These are phyloP conservation scores for Bombus waltoni DNA, from an alignment of 1,140 invertebrate species.

Conservation along the genomic window DNA sequence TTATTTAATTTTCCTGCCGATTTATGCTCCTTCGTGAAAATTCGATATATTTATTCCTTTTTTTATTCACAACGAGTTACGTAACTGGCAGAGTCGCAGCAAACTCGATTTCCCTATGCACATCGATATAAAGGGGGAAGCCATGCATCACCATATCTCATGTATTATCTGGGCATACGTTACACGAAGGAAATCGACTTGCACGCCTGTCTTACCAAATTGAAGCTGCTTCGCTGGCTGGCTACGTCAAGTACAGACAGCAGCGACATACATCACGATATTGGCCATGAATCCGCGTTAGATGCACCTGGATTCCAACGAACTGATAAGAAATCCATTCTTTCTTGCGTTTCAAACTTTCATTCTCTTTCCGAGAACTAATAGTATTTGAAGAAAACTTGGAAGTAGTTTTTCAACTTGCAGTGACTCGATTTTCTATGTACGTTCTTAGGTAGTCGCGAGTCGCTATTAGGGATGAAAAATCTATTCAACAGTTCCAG, in stretches of 20 bases:
- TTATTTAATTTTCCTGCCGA: neutral
- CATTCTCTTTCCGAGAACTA: neutral
- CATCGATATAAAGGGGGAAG: conserved; percentile 32
- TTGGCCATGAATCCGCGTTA: neutral
- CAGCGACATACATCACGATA: conserved; percentile 18
- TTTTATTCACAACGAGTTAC: neutral
- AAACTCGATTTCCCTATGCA: conserved; percentile 19
- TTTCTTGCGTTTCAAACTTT: neutral
- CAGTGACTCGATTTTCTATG: too few relatives aligned
- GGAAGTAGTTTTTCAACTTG: too few relatives aligned
- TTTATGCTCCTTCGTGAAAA: neutral
- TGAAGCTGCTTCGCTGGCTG: conserved; percentile 6
- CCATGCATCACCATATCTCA: conserved; percentile 40
- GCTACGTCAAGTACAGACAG: conserved; percentile 17
- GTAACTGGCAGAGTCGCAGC: neutral
- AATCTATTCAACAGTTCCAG: too few relatives aligned
- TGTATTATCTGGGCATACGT: conserved; percentile 16
- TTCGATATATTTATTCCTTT: neutral
- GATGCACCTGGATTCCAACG: neutral
- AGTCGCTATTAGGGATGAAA: too few relatives aligned
- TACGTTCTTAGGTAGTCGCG: neutral
- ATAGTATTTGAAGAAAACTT: neutral
- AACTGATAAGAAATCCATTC: neutral
- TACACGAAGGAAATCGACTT: conserved; percentile 51
- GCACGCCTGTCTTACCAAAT: conserved; percentile 50